Conservation (phyloP, 1,140 invertebrate species). For the Phymastichus coffea region DNA sequence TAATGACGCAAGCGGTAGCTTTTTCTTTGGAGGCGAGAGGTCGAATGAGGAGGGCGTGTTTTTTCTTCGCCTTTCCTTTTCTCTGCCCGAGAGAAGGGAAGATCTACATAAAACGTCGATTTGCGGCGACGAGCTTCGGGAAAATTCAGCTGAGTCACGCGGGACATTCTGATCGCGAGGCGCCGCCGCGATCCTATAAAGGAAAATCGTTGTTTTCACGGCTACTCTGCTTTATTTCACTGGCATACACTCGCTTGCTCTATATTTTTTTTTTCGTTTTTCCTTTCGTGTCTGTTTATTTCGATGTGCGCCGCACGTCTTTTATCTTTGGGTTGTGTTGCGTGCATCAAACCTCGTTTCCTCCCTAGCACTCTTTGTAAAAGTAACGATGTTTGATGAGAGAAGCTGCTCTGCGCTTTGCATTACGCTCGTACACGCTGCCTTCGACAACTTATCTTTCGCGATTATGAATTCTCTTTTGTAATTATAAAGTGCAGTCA, state of each 20-base stretch:
- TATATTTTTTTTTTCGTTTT: background rate
- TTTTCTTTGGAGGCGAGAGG: conserved; percentile 34
- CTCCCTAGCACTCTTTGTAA: too few species aligned
- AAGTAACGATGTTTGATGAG: too few species aligned
- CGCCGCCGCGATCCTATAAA: conserved; percentile 30
- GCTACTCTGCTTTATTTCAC: conserved; percentile 43
- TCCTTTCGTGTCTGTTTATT: too few species aligned
- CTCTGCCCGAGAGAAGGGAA: conserved; percentile 7
- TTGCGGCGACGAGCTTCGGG: conserved; percentile 27
- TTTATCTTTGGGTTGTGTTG: too few species aligned
- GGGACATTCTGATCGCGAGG: conserved; percentile 19
- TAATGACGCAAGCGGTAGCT: conserved; percentile 18
- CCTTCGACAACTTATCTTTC: too few species aligned
- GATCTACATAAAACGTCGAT: conserved; percentile 51
- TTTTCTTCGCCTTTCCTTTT: conserved; percentile 32
- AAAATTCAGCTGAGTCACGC: conserved; percentile 47
- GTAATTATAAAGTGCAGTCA: too few species aligned
- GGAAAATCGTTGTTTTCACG: conserved; percentile 51
- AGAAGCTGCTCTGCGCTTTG: too few species aligned
- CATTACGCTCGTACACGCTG: too few species aligned
- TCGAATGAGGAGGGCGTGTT: conserved; percentile 36
- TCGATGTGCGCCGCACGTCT: too few species aligned
- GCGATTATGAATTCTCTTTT: too few species aligned
- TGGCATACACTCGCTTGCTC: too few species aligned
- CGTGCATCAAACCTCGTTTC: too few species aligned